Evolutionary conservation across 30 jellyfish, hydroid and myxozoan genomes (phyloP).

Genomic region (Catostylus mosaicus): DNA sequence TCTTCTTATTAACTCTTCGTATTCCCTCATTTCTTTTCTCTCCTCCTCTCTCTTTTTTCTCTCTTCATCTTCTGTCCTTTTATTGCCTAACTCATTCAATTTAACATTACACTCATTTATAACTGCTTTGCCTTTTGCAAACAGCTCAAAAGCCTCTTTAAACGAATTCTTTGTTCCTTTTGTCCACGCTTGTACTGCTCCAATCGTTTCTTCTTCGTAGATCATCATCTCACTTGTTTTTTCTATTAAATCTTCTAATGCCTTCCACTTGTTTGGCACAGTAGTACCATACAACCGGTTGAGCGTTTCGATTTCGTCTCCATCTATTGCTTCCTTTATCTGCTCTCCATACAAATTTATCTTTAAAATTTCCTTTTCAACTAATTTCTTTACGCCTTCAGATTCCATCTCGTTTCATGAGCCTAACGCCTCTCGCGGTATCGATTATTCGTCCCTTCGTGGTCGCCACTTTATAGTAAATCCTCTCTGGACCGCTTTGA

Average conservation of each 20-base stretch:
- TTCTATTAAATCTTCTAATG: conserved; percentile 10
- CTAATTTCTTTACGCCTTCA: not conserved
- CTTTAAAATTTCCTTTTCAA: not conserved
- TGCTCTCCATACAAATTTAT: conserved; percentile 12
- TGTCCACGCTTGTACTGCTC: conserved; percentile 7
- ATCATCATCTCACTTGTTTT: conserved; percentile 26
- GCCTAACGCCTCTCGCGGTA: conserved; percentile 2
- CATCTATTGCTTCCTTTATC: conserved; percentile 12
- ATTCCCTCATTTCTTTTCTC: conserved; percentile 23
- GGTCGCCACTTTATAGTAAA: conserved; percentile 15
- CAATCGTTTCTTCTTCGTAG: conserved; percentile 9
- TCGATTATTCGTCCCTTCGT: conserved; percentile 27
- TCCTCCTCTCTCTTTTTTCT: conserved; percentile 47
- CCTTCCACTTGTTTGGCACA: conserved; percentile 14
- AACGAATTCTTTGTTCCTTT: not conserved
- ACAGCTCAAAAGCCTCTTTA: conserved; percentile 8
- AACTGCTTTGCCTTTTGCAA: conserved; percentile 22
- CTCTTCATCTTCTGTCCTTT: not conserved
- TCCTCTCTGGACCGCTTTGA: too few species aligned
- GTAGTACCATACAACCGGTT: not conserved
- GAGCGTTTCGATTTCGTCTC: not conserved
- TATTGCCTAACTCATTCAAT: conserved; percentile 12
- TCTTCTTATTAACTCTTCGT: conserved; percentile 1
- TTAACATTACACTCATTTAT: not conserved
- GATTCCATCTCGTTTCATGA: conserved; percentile 17